Evolutionary conservation across 2,113 vertebrate genomes (phyloP).

Genomic region (Pygoscelis antarcticus): DNA sequence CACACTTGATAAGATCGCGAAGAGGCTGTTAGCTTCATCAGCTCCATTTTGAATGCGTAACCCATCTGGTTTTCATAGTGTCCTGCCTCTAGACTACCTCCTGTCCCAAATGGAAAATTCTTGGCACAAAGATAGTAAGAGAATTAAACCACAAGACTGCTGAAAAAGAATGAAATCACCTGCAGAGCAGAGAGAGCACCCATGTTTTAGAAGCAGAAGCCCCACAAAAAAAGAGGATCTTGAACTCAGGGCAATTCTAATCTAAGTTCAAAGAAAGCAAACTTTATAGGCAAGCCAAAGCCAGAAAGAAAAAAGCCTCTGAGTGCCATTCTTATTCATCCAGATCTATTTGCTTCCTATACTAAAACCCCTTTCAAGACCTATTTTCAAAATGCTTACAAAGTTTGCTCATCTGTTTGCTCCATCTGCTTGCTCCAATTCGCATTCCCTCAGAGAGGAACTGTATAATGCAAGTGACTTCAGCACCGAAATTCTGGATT

Average conservation of each 20-base stretch:
- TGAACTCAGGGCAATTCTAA: neutral
- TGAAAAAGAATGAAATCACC: neutral
- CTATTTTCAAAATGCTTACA: conserved; percentile 28
- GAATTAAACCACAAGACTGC: neutral
- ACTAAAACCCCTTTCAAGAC: conserved; percentile 11
- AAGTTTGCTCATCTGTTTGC: conserved; percentile 34
- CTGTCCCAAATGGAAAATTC: neutral
- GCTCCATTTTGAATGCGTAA: neutral
- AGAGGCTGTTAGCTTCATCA: neutral
- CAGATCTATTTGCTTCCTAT: neutral
- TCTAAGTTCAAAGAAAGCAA: neutral
- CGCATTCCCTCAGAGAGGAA: neutral
- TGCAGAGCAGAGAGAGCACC: neutral
- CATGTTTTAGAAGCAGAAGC: neutral
- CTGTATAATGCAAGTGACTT: neutral
- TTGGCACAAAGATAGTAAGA: neutral
- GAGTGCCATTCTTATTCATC: neutral
- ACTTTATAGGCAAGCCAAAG: neutral
- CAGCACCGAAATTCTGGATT: neutral
- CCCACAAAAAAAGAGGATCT: neutral
- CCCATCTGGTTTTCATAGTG: neutral
- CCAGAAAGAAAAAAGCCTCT: neutral
- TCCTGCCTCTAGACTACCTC: neutral
- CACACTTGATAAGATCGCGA: neutral
- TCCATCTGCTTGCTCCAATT: conserved; percentile 56